phyloP scores from a whole-genome alignment of 2,797 vertebrate genomes.

The Streptopelia turtur region DNA sequence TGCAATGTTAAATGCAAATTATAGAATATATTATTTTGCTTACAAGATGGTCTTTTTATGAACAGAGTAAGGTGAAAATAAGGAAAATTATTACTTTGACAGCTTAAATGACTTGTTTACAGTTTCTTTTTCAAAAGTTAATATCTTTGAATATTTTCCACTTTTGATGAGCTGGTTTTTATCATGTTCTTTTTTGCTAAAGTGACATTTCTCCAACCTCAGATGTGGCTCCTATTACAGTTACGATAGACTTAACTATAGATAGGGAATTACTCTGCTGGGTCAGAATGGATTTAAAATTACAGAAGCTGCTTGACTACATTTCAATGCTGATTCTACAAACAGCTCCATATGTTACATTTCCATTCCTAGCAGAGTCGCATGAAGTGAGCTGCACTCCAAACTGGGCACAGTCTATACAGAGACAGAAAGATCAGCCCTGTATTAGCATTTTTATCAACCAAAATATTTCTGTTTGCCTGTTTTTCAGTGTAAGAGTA shows the following conservation, averaged over 20 bases:
- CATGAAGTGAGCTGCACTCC: background rate
- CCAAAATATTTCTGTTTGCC: background rate
- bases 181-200: background rate
- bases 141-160: background rate
- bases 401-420: background rate
- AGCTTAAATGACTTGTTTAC: background rate
- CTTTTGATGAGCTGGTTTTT: background rate
- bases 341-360: background rate
- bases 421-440: background rate
- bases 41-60: background rate
- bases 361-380: background rate
- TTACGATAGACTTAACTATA: background rate
- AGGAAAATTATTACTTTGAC: background rate
- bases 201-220: background rate
- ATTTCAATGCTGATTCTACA: constrained; percentile 16
- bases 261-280: constrained; percentile 16
- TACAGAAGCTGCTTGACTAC: constrained; percentile 19
- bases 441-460: background rate
- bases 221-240: background rate
- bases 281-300: constrained; percentile 8
- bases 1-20: background rate
- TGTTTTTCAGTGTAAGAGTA: background rate
- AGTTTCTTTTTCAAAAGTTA: background rate
- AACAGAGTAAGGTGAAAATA: background rate
- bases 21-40: background rate